Base-by-base conservation (phyloP, 2,888 invertebrate species). In the Papilio protenor region DNA sequence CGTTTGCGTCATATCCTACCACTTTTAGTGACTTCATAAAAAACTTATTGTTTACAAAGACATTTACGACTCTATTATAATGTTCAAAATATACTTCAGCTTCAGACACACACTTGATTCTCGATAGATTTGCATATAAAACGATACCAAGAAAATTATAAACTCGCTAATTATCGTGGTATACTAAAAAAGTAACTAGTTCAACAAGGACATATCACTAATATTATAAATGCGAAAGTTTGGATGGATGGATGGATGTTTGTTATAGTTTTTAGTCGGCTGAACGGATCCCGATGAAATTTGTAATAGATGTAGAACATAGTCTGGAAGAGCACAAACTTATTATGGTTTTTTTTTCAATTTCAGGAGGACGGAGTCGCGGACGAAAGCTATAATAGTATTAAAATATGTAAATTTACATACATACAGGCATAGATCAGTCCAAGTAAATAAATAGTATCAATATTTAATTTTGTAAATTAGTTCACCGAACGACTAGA, bases 1-100 rank as follows among this genome's bases (percentile, higher is more conserved):
- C 76, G 83, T 83, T 92, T 92, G 87, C 91, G 91, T 91, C 92
- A 92, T 82, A 85, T 87, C 86, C 86, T 84, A 77, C 80, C 79
- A 80, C 80, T 80, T 81, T 80, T 78, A 81, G 81, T 76, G 80
- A 79, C 77, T 81, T 76, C 79, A 79, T 76, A 73, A 80, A 66
- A 80, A 83, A 81, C 75, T 73, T 77, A 78, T 79, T 80, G 78
- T 80, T 79, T 80, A 77, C 79, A 80, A 75, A 75, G 59, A 64
- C 27, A 74, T 49, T 70, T 75, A 73, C 76, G 64, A 69, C 5
- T 75, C 16, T 33, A n/a, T 69, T 45, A 69, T 45, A 69, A 69
- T 21, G 45, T 69, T 21, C 66, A 45, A 66, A 66, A 69, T 45
- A 45, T 21, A 45, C 12, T n/a, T 10, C 55, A 55, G n/a, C 12